Conservation (phyloP, 2,797 vertebrate species). For the Epinephelus coioides region DNA sequence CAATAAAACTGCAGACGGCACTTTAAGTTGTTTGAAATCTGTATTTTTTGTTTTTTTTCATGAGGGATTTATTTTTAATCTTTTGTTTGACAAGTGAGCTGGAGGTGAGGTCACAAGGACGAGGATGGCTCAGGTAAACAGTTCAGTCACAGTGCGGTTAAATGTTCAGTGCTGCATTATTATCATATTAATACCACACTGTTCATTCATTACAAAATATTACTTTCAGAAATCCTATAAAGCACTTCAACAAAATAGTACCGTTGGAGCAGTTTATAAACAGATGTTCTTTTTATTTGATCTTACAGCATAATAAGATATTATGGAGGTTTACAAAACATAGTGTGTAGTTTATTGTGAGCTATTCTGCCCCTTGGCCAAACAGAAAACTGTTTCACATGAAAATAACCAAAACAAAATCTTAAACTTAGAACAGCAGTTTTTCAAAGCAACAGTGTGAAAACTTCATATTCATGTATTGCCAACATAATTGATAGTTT, state of each 20-base stretch:
- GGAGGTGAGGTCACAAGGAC: background rate
- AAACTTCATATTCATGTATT: background rate
- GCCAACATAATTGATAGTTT: background rate
- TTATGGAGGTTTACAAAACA: conserved; percentile 21
- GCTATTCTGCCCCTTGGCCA: background rate
- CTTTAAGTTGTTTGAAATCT: background rate
- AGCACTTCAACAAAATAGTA: conserved; percentile 11
- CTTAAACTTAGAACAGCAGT: background rate
- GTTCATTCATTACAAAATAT: background rate
- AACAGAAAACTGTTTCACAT: background rate
- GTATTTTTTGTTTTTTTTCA: background rate
- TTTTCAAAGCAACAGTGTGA: background rate
- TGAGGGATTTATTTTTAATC: background rate
- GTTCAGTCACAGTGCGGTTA: background rate
- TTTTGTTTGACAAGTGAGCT: background rate
- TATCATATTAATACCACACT: background rate
- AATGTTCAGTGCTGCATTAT: background rate
- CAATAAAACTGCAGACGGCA: conserved; percentile 9
- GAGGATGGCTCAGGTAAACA: background rate
- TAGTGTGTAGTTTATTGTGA: background rate
- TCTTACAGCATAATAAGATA: conserved; percentile 12
- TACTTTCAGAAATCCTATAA: background rate
- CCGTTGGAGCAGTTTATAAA: conserved; percentile 1
- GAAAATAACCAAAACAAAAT: background rate
- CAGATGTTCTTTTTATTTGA: conserved; percentile 20